Percentiles rank a stretch among this genome's conserved stretches.
Conservation (phyloP, 2,888 invertebrate species). For the Drosophila buzzatii region DNA sequence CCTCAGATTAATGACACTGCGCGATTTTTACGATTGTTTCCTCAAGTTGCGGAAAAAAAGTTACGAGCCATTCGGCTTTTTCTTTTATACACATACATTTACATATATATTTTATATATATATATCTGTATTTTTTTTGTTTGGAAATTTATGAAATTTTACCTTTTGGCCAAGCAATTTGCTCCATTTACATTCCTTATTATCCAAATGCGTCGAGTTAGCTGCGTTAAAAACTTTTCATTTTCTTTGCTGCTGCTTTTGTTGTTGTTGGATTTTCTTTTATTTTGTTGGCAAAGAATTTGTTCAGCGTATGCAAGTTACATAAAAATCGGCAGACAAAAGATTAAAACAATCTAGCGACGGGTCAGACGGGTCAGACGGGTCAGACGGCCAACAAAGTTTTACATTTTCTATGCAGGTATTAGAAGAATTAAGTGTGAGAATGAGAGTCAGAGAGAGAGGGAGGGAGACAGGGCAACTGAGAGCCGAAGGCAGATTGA, state of each 20-base stretch:
- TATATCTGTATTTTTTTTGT: not conserved
- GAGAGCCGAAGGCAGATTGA: slow-evolving; percentile 26
- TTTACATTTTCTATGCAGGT: slow-evolving; percentile 21
- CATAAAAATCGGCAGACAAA: slow-evolving; percentile 58
- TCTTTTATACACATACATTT: slow-evolving; percentile 4
- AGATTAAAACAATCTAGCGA: slow-evolving; percentile 40
- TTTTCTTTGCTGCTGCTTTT: slow-evolving; percentile 19
- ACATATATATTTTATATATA: not conserved
- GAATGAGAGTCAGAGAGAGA: too few relatives aligned
- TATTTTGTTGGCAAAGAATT: slow-evolving; percentile 62
- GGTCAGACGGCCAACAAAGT: slow-evolving; percentile 39
- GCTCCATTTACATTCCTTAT: slow-evolving; percentile 81
- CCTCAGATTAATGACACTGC: slow-evolving; percentile 75
- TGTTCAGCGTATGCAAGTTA: slow-evolving; percentile 55
- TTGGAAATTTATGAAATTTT: slow-evolving; percentile 76
- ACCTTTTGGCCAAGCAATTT: slow-evolving; percentile 79
- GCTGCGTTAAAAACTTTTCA: slow-evolving; percentile 55
- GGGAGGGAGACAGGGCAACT: not conserved
- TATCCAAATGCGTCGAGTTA: slow-evolving; percentile 54
- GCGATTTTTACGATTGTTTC: slow-evolving; percentile 77
- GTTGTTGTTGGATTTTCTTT: slow-evolving; percentile 51
- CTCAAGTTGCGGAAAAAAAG: slow-evolving; percentile 52
- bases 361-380: not conserved
- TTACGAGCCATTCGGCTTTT: slow-evolving; percentile 36
- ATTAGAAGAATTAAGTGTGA: not conserved